A percentile compares a stretch with the other conserved stretches of the same genome.
Conservation (phyloP, 2,797 vertebrate genomes). For the Manis crassicaudata region DNA sequence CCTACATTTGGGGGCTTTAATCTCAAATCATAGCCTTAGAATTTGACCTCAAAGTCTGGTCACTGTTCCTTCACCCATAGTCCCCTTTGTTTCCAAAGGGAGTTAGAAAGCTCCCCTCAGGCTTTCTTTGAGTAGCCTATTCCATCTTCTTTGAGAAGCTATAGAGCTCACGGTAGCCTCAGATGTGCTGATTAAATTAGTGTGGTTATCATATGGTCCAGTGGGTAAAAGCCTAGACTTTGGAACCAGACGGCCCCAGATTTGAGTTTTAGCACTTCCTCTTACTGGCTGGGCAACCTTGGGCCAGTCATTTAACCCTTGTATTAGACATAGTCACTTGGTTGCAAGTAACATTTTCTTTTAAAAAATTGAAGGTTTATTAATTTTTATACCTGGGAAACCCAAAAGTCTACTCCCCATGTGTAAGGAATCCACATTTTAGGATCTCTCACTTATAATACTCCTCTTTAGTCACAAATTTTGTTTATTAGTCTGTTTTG, state of each 20-base stretch:
- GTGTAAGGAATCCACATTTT: neutral
- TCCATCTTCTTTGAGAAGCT: constrained; percentile 19
- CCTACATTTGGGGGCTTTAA: neutral
- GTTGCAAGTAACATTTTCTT: constrained; percentile 29
- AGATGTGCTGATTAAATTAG: neutral
- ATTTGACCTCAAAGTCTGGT: neutral
- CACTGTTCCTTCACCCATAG: neutral
- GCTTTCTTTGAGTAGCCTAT: neutral
- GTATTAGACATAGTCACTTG: neutral
- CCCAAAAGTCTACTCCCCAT: neutral
- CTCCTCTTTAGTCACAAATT: neutral
- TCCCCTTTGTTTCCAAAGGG: constrained; percentile 12
- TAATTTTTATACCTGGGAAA: neutral
- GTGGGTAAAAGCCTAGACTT: neutral
- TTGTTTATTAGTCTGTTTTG: constrained; percentile 47
- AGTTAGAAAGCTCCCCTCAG: constrained; percentile 2
- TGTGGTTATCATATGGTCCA: no score
- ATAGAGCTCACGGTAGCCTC: neutral
- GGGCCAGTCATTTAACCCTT: neutral
- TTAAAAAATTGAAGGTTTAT: constrained; percentile 8
- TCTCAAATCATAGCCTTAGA: neutral
- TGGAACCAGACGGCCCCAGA: neutral
- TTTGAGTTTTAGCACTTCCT: constrained; percentile 6
- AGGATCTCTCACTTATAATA: neutral
- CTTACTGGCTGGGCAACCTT: neutral